phyloP scores from a whole-genome alignment of 2,113 vertebrate species.

The Dipodomys spectabilis region DNA sequence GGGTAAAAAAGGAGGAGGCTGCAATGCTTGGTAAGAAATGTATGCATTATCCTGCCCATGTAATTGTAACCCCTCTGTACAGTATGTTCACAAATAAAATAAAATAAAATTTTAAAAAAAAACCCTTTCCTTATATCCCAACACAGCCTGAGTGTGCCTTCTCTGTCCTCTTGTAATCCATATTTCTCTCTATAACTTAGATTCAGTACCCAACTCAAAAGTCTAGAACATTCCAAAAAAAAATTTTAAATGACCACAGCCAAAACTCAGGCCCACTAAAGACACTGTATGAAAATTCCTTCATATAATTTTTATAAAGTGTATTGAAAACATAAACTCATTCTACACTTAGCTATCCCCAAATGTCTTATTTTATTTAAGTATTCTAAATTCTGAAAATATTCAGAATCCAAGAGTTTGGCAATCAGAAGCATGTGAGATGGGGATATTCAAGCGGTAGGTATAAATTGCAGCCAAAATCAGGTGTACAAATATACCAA shows the following conservation, averaged over 20 bases:
- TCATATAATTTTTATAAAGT: background rate
- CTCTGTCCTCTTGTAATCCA: background rate
- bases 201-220: background rate
- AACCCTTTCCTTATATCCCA: background rate
- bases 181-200: background rate
- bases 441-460: background rate
- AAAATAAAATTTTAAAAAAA: too few species aligned
- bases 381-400: background rate
- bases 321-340: background rate
- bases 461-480: constrained; percentile 29
- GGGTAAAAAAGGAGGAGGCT: too few species aligned
- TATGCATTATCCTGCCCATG: too few species aligned
- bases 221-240: background rate
- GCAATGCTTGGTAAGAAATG: too few species aligned
- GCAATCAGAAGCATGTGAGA: background rate
- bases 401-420: background rate
- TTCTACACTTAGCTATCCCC: background rate
- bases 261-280: constrained; percentile 55
- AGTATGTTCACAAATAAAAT: too few species aligned
- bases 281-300: background rate
- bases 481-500: background rate
- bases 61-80: too few species aligned
- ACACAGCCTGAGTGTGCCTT: background rate
- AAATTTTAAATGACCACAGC: background rate
- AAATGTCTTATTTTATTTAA: background rate